Evolutionary conservation across 2,113 vertebrate species (phyloP).

Genomic region (Myrmecophaga tridactyla): DNA sequence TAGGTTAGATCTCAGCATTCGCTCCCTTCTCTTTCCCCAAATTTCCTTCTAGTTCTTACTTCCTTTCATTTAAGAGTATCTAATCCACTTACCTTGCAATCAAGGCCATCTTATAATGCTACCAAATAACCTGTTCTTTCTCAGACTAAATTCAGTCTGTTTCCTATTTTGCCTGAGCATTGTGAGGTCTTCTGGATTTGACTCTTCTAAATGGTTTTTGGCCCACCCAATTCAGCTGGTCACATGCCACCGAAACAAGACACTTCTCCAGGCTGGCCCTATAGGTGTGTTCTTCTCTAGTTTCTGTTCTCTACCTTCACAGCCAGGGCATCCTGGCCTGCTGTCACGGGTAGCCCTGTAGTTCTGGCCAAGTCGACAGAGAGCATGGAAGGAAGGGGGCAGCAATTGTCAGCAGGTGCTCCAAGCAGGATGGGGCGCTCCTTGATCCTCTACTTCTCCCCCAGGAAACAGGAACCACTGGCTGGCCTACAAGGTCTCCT

Average conservation of each 20-base stretch:
- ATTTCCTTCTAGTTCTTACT: neutral
- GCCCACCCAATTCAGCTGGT: neutral
- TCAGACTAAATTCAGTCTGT: neutral
- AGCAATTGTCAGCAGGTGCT: neutral
- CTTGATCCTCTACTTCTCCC: neutral
- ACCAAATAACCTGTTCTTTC: slow-evolving; percentile 22
- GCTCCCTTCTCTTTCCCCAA: neutral
- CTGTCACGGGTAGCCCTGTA: neutral
- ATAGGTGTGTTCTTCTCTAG: neutral
- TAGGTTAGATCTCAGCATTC: neutral
- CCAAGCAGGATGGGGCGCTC: neutral
- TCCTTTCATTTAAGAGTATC: neutral
- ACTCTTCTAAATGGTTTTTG: neutral
- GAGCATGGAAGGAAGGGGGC: neutral
- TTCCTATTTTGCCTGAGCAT: neutral
- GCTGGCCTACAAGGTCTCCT: neutral
- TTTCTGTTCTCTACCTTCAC: neutral
- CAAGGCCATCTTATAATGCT: neutral
- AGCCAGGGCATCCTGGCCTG: neutral
- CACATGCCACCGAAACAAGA: neutral
- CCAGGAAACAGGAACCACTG: neutral
- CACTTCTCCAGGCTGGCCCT: neutral
- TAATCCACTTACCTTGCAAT: neutral
- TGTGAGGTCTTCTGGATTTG: neutral
- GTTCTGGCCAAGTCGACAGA: neutral